Percentiles rank a stretch among this genome's conserved stretches.
Evolutionary conservation across 2,797 vertebrate species (phyloP).

Genomic region (Hybognathus amarus): DNA sequence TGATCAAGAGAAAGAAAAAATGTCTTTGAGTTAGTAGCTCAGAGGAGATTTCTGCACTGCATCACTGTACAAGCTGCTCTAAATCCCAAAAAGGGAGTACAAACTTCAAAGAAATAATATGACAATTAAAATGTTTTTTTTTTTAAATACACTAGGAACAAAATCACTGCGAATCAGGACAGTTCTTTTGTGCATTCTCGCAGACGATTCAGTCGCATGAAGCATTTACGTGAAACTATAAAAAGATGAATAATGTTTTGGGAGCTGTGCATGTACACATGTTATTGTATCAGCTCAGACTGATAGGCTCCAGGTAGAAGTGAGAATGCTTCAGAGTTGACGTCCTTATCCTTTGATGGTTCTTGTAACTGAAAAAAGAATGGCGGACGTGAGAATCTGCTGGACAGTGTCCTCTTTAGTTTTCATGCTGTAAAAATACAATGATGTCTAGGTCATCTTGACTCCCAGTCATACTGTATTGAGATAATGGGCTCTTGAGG

Average conservation of each 20-base stretch:
- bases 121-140: neutral
- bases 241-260: neutral
- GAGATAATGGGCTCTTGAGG: neutral
- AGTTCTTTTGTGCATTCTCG: neutral
- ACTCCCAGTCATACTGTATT: neutral
- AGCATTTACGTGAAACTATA: neutral
- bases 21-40: neutral
- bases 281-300: neutral
- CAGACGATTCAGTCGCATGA: neutral
- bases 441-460: conserved; percentile 7
- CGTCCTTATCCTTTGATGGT: neutral
- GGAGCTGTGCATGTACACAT: neutral
- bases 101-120: conserved; percentile 15
- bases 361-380: neutral
- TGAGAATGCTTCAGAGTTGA: neutral
- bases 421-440: neutral
- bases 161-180: neutral
- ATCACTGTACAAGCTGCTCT: conserved; percentile 3
- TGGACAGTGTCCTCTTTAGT: neutral
- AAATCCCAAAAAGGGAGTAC: neutral
- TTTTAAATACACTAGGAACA: neutral
- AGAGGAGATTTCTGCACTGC: neutral
- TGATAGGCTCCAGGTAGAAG: neutral
- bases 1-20: conserved; percentile 12
- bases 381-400: neutral